These are phyloP conservation scores for Merops nubicus DNA, from an alignment of 2,113 vertebrate genomes.

Conservation along the genomic window DNA sequence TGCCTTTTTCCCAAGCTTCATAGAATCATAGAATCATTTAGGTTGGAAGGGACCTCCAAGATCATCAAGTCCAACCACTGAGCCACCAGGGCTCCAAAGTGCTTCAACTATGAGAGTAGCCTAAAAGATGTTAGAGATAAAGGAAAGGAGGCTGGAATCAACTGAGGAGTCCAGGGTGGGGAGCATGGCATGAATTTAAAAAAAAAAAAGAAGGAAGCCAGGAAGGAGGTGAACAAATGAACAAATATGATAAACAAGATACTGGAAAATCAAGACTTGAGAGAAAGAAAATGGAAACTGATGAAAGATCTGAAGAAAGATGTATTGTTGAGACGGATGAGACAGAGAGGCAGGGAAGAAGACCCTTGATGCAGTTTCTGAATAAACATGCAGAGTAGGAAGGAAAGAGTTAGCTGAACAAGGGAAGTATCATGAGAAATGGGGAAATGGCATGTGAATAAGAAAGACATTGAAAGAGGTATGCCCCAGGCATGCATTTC, in stretches of 20 bases:
- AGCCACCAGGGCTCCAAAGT: too few species aligned
- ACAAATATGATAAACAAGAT: not conserved
- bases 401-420: not conserved
- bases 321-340: too few species aligned
- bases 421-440: not conserved
- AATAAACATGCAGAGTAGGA: not conserved
- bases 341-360: not conserved
- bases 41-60: too few species aligned
- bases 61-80: too few species aligned
- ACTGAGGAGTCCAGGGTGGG: not conserved
- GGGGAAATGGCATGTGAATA: not conserved
- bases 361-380: not conserved
- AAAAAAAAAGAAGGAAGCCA: not conserved
- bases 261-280: not conserved
- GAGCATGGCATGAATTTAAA: too few species aligned
- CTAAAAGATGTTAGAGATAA: not conserved
- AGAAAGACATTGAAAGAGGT: not conserved
- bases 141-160: not conserved
- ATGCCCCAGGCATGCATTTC: not conserved
- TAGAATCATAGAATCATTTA: too few species aligned
- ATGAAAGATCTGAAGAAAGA: not conserved
- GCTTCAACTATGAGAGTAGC: not conserved
- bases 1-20: not conserved
- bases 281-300: not conserved
- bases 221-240: not conserved